Conservation (phyloP, 2,113 vertebrate genomes). For the Toxostoma redivivum region DNA sequence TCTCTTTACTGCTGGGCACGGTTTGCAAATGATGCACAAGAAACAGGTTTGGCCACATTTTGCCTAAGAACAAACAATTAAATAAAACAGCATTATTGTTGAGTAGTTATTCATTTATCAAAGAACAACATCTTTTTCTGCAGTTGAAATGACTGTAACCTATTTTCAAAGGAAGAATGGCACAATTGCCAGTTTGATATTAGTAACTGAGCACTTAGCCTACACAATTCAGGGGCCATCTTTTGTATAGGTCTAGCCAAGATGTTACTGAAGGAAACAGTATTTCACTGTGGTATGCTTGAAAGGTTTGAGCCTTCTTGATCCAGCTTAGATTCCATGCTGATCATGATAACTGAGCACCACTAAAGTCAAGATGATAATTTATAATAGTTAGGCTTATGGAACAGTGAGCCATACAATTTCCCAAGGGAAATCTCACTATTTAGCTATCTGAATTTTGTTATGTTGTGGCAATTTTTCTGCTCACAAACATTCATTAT, state of each 20-base stretch:
- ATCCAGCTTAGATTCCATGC: not conserved
- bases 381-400: not conserved
- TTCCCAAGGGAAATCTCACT: not conserved
- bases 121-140: not conserved
- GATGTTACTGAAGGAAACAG: not conserved
- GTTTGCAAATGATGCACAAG: not conserved
- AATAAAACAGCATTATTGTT: not conserved
- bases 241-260: not conserved
- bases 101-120: not conserved
- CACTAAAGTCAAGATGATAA: not conserved
- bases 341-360: not conserved
- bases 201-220: not conserved
- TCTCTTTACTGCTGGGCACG: not conserved
- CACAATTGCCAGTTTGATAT: not conserved
- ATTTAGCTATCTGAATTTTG: not conserved
- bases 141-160: not conserved
- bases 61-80: not conserved
- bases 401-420: not conserved
- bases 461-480: not conserved
- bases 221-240: not conserved
- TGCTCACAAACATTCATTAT: not conserved
- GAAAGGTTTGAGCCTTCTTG: not conserved
- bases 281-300: not conserved
- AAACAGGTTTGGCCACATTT: not conserved
- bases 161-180: not conserved